Evolutionary conservation across 2,797 vertebrate species (phyloP).

Genomic region (Microctenopoma lineatum): DNA sequence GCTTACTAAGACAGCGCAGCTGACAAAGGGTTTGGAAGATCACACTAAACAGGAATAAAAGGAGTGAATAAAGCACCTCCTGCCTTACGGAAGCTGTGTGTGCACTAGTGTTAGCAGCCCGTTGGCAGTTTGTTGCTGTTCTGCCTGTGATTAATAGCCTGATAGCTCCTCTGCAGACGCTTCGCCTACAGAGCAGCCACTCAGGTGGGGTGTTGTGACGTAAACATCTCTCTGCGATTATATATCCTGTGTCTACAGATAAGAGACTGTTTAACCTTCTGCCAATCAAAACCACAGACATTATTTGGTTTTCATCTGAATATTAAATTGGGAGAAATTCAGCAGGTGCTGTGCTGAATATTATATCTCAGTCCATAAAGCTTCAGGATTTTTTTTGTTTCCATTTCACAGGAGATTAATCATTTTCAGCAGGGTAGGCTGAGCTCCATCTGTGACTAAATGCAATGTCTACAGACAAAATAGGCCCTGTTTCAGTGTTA

Average conservation of each 20-base stretch:
- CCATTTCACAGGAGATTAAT: conserved; percentile 71
- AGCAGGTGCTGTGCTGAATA: conserved; percentile 30
- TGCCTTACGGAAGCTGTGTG: conserved; percentile 16
- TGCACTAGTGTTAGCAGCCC: conserved; percentile 42
- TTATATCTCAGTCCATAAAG: conserved; percentile 67
- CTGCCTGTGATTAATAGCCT: conserved; percentile 62
- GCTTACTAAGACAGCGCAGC: too few species aligned
- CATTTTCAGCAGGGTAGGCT: conserved; percentile 31
- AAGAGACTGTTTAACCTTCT: conserved; percentile 73
- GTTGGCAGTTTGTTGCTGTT: conserved; percentile 32
- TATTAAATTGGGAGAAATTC: conserved; percentile 57
- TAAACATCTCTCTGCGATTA: conserved; percentile 53
- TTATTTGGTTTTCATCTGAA: conserved; percentile 59
- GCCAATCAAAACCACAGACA: conserved; percentile 62
- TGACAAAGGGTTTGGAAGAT: not conserved
- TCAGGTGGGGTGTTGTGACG: conserved; percentile 32
- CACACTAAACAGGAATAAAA: conserved; percentile 8
- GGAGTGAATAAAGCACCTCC: conserved; percentile 22
- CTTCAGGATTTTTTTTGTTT: conserved; percentile 50
- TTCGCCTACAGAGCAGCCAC: conserved; percentile 33
- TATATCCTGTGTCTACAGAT: conserved; percentile 59
- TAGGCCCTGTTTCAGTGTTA: conserved; percentile 26
- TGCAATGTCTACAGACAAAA: conserved; percentile 52
- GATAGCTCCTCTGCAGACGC: conserved; percentile 51
- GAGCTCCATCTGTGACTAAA: conserved; percentile 33